Percentiles rank a stretch among this genome's conserved stretches.
These are phyloP conservation scores for Dermolepida albohirtum DNA, from an alignment of 2,888 invertebrate species.

Conservation along the genomic window DNA sequence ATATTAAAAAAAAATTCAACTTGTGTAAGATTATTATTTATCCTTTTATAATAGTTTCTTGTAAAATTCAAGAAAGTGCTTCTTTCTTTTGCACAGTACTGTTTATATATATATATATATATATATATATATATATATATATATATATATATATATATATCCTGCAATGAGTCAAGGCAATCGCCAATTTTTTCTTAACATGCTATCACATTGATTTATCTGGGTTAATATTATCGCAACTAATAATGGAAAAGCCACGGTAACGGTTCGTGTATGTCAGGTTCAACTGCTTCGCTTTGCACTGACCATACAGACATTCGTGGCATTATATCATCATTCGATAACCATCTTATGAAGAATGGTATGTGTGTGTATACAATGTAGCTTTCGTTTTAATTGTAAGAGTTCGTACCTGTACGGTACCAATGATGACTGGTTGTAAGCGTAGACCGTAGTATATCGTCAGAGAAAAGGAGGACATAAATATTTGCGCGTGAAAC, in stretches of 20 bases:
- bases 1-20: too few species aligned
- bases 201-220: conserved; percentile 31
- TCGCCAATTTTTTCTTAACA: conserved; percentile 19
- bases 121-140: too few species aligned
- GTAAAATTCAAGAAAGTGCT: too few species aligned
- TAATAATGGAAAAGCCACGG: conserved; percentile 23
- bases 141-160: too few species aligned
- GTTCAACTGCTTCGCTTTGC: not conserved
- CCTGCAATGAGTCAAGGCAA: conserved; percentile 3
- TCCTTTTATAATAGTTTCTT: too few species aligned
- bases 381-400: conserved; percentile 16
- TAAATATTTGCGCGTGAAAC: conserved; percentile 34
- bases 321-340: conserved; percentile 21
- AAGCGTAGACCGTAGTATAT: not conserved
- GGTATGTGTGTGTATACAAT: conserved; percentile 6
- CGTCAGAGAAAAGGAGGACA: conserved; percentile 18
- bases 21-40: too few species aligned
- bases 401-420: not conserved
- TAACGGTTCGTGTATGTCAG: conserved; percentile 25
- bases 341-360: conserved; percentile 17
- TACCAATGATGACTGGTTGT: not conserved
- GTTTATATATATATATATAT: too few species aligned
- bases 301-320: not conserved
- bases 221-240: conserved; percentile 16
- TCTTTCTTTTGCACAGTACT: too few species aligned